Percentiles rank a stretch among this genome's conserved stretches.
Evolutionary conservation across 2,888 invertebrate species (phyloP).

Genomic region (Zhengitettix transpicula): DNA sequence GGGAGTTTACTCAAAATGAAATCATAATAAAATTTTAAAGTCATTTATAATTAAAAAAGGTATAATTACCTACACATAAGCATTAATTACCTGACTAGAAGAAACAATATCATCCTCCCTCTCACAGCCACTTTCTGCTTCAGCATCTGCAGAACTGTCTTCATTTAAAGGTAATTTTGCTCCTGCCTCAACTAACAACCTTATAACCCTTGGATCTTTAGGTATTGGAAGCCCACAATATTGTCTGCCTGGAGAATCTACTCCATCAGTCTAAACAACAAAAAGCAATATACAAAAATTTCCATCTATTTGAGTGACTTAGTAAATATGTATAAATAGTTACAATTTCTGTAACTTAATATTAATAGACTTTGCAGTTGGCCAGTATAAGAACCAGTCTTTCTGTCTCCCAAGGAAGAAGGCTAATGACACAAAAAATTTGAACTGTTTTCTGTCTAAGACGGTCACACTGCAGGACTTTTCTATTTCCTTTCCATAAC

Average conservation of each 20-base stretch:
- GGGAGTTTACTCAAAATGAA: background rate
- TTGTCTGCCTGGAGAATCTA: background rate
- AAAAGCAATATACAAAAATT: background rate
- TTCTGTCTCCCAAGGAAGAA: no score
- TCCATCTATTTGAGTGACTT: no score
- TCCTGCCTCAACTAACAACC: slow-evolving; percentile 58
- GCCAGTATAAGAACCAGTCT: no score
- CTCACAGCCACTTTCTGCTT: background rate
- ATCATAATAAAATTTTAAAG: background rate
- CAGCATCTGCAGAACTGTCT: slow-evolving; percentile 3
- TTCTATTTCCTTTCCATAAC: no score
- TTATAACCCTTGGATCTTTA: slow-evolving; percentile 46
- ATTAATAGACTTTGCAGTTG: background rate
- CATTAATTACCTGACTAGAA: slow-evolving; percentile 25
- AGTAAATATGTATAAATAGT: no score
- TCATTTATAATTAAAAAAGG: background rate
- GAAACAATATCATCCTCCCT: slow-evolving; percentile 21
- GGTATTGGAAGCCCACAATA: slow-evolving; percentile 3
- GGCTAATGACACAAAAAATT: no score
- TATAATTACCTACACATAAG: no score
- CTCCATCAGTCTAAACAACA: background rate
- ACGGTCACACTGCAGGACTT: no score
- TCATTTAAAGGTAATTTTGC: slow-evolving; percentile 27
- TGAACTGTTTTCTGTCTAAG: no score
- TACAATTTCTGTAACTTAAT: background rate